These are phyloP conservation scores for Nebria salina DNA, from an alignment of 2,888 invertebrate species.

Conservation along the genomic window DNA sequence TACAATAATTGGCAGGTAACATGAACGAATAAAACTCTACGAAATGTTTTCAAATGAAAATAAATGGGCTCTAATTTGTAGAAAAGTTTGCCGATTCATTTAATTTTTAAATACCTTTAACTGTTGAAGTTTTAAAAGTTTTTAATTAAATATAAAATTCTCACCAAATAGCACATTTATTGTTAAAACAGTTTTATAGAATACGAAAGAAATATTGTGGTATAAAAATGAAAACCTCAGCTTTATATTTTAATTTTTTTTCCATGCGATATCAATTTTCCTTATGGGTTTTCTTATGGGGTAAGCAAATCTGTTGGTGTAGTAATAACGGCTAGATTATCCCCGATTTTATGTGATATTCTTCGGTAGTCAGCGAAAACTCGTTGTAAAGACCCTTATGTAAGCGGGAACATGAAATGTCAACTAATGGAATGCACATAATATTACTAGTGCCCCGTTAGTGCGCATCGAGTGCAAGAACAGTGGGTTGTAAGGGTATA, in stretches of 20 bases:
- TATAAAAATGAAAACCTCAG: neutral
- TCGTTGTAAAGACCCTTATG: neutral
- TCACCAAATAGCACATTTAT: neutral
- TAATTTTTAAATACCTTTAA: neutral
- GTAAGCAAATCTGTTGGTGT: neutral
- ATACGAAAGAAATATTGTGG: neutral
- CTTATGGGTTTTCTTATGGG: neutral
- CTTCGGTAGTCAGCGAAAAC: slow-evolving; percentile 13
- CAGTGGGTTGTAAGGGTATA: neutral
- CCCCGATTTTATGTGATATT: slow-evolving; percentile 3
- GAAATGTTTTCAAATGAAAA: slow-evolving; percentile 21
- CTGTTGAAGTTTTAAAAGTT: neutral
- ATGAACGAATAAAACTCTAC: slow-evolving; percentile 25
- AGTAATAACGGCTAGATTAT: neutral
- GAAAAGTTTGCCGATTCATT: neutral
- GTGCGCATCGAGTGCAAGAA: neutral
- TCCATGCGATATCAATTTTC: neutral
- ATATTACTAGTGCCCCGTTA: slow-evolving; percentile 34
- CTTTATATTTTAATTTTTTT: neutral
- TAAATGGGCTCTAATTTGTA: slow-evolving; percentile 1
- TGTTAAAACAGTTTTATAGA: too few species aligned
- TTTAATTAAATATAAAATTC: neutral
- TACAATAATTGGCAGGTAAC: slow-evolving; percentile 42
- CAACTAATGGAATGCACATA: slow-evolving; percentile 44
- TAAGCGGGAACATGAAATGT: slow-evolving; percentile 29